phyloP scores from a whole-genome alignment of 1,140 invertebrate species.

The Drepana arcuata region DNA sequence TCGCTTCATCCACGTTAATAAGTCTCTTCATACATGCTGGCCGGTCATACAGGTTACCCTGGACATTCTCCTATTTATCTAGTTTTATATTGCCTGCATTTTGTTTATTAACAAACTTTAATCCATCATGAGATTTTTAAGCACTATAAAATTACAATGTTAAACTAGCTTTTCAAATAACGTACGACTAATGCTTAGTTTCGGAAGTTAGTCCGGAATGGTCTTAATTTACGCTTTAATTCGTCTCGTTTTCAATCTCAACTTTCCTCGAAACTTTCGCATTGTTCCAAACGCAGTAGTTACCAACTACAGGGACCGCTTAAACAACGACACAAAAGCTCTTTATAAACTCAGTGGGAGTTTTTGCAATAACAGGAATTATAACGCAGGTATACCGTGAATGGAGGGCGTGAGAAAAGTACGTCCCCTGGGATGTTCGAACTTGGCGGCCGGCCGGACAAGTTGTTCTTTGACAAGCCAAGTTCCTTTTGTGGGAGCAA shows the following conservation, averaged over 20 bases:
- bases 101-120: too few species aligned
- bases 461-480: conserved; percentile 30
- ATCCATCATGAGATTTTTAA: too few species aligned
- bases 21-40: too few species aligned
- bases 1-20: too few species aligned
- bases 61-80: too few species aligned
- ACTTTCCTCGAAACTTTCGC: conserved; percentile 27
- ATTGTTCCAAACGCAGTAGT: conserved; percentile 17
- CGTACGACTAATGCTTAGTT: conserved; percentile 22
- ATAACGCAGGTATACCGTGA: conserved; percentile 17
- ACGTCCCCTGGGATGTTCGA: conserved; percentile 11
- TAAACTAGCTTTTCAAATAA: conserved; percentile 7
- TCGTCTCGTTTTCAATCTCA: conserved; percentile 28
- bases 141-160: too few species aligned
- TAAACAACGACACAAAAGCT: conserved; percentile 20
- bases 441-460: conserved; percentile 13
- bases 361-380: conserved; percentile 21
- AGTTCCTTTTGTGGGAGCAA: conserved; percentile 22
- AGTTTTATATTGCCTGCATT: too few species aligned
- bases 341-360: conserved; percentile 24
- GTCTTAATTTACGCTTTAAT: conserved; percentile 34
- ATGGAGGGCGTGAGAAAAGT: conserved; percentile 10
- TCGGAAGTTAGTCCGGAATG: conserved; percentile 18
- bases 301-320: conserved; percentile 15
- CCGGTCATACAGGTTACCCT: too few species aligned